These are phyloP conservation scores for Branchinecta lindahli DNA, from an alignment of 1,140 invertebrate species.

Conservation along the genomic window DNA sequence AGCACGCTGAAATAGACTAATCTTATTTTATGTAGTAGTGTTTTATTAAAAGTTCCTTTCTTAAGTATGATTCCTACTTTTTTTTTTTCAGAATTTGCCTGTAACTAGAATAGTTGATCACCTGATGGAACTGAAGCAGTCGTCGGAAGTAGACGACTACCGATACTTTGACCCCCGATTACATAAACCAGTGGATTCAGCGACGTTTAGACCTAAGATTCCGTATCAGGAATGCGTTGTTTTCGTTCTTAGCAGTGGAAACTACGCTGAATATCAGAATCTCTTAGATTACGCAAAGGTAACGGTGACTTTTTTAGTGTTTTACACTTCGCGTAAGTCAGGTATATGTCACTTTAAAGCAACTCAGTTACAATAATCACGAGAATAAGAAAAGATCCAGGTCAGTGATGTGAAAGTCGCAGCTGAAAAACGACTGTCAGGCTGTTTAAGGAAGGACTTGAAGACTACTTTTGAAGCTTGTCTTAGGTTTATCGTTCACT, in stretches of 20 bases:
- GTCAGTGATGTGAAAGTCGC: too few species aligned
- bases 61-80: conserved; percentile 1
- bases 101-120: conserved; percentile 82
- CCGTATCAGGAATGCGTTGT: conserved; percentile 80
- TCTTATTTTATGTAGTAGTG: too few species aligned
- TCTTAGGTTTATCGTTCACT: too few species aligned
- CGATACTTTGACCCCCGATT: conserved; percentile 85
- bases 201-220: conserved; percentile 41
- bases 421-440: too few species aligned
- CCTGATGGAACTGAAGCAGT: conserved; percentile 67
- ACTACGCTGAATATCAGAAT: conserved; percentile 99
- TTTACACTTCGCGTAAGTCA: too few species aligned
- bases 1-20: too few species aligned
- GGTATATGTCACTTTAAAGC: too few species aligned
- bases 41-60: too few species aligned
- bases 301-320: conserved; percentile 16
- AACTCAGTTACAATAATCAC: too few species aligned
- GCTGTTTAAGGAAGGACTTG: too few species aligned
- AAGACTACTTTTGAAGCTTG: too few species aligned
- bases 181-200: conserved; percentile 48
- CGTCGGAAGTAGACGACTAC: conserved; percentile 66
- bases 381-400: too few species aligned
- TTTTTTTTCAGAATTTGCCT: conserved; percentile 53
- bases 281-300: conserved; percentile 84
- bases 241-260: conserved; percentile 93